Evolutionary conservation across 2,113 vertebrate species (phyloP).

Genomic region (Cinclus mexicanus): DNA sequence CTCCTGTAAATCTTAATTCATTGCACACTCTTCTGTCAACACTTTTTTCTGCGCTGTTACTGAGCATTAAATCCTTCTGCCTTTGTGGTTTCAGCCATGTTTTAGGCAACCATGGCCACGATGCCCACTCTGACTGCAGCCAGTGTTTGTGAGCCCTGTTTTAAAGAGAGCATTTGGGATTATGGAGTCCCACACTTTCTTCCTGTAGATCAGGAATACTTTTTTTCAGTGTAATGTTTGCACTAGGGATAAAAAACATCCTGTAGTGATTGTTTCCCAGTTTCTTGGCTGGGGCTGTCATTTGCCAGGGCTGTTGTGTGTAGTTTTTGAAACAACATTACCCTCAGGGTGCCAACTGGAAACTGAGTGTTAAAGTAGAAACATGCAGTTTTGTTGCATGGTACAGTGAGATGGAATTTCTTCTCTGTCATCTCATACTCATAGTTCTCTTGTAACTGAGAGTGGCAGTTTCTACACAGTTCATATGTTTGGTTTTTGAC

Average conservation of each 20-base stretch:
- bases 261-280: neutral
- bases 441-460: neutral
- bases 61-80: neutral
- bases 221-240: neutral
- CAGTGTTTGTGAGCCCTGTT: neutral
- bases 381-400: neutral
- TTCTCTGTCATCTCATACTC: neutral
- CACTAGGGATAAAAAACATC: neutral
- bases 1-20: neutral
- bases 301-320: neutral
- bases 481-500: neutral
- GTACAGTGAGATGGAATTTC: neutral
- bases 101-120: neutral
- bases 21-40: neutral
- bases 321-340: neutral
- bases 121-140: neutral
- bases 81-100: neutral
- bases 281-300: neutral
- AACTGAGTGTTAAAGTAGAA: neutral
- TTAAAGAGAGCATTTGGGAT: neutral
- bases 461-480: neutral
- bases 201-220: neutral
- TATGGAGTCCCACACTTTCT: neutral
- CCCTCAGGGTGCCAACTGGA: neutral
- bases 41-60: neutral